Evolutionary conservation across 2,113 vertebrate species (phyloP), one percentile per base, ranked within the genome.

Genomic region (Monarcha castaneiventris): DNA sequence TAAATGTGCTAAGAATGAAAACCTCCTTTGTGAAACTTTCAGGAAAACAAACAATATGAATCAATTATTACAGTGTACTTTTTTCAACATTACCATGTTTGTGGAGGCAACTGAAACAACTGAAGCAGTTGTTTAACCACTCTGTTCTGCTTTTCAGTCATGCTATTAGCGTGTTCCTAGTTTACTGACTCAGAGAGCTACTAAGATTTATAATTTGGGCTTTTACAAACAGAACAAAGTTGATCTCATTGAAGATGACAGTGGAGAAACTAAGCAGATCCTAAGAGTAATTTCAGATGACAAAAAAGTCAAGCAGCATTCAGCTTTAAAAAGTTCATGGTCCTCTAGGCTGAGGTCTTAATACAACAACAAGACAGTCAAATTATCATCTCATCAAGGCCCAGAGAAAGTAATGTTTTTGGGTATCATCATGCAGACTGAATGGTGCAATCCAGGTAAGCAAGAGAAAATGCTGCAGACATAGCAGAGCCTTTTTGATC

Each of bases 191-290:
- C 44, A 41, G 44, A 51, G 30, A 86, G 15, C 21, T 19, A 44
- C 59, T 19, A 32, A 78, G 25, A 75, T 72, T 87, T 76, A 68
- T 68, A 71, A 89, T 67, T 64, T 88, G 51, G 21, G 22, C 29
- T 92, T 95, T 92, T 82, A 71, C 71, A 93, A 66, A 32, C 10
- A 3, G 58, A 95, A 69, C 16, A 61, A 81, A 74, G n/a, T 64
- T 69, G 48, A 81, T 88, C 27, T 86, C 16, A 77, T 75, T 86
- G 82, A 80, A 78, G 35, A 23, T 75, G 79, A 74, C 72, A 90
- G 44, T 33, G 49, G 26, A 95, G 68, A 62, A 48, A 72, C 52
- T 46, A 87, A 85, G 32, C 3, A n/a, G 51, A 83, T 77, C 55
- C 51, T 58, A 59, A 59, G 9, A 84, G 52, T 35, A 78, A 92